phyloP scores from a whole-genome alignment of 2,797 vertebrate species.

The Fringilla coelebs region DNA sequence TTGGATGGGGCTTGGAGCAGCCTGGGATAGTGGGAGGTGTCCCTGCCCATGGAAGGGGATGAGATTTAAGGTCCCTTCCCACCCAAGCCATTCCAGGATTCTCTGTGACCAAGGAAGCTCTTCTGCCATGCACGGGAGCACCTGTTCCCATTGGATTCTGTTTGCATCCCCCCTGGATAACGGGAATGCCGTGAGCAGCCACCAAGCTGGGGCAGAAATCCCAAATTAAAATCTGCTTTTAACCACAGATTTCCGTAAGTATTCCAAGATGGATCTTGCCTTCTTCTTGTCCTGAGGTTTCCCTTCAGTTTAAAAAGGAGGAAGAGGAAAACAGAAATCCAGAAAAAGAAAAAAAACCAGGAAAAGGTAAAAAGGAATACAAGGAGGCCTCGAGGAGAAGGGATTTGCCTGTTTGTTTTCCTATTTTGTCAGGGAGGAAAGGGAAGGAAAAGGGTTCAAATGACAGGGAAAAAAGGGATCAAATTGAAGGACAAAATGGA shows the following conservation, averaged over 20 bases:
- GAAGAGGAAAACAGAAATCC: background rate
- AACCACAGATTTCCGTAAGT: background rate
- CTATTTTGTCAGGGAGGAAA: background rate
- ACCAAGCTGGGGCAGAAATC: background rate
- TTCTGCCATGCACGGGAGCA: rapidly evolving
- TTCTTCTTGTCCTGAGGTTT: background rate
- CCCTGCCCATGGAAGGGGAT: background rate
- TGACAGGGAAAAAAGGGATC: background rate
- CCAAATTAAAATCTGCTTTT: background rate
- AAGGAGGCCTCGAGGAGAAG: background rate
- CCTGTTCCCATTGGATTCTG: background rate
- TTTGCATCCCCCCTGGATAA: background rate
- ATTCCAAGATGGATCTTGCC: background rate
- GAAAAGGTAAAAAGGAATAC: background rate
- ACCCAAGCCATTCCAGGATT: background rate
- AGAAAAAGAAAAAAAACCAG: background rate
- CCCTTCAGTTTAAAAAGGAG: background rate
- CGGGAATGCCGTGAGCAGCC: background rate
- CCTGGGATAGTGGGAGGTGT: background rate
- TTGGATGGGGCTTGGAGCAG: background rate
- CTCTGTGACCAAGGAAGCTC: background rate
- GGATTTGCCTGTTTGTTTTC: background rate
- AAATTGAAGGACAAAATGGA: background rate
- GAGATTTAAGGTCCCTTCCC: background rate
- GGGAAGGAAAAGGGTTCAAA: background rate